These are phyloP conservation scores for Watsonalla cultraria DNA, from an alignment of 2,888 invertebrate species.

Conservation along the genomic window DNA sequence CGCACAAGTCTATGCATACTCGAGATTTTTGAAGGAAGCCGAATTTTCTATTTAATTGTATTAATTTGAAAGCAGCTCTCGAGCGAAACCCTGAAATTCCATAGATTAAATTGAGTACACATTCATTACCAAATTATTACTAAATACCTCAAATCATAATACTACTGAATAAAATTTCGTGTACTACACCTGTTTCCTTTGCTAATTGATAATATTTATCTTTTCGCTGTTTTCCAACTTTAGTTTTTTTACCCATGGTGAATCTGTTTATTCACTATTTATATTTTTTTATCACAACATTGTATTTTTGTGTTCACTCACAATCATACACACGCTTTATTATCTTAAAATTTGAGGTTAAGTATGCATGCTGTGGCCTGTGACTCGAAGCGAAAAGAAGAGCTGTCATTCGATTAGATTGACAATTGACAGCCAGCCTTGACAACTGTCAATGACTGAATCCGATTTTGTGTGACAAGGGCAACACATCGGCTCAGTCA, in stretches of 20 bases:
- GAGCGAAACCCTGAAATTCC: constrained; percentile 90
- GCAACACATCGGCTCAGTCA: no score
- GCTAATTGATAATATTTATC: constrained; percentile 99
- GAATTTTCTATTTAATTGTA: constrained; percentile 98
- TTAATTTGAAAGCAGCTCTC: constrained; percentile 99
- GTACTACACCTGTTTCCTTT: constrained; percentile 92
- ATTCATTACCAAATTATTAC: not conserved
- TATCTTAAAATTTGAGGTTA: not conserved
- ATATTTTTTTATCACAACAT: not conserved
- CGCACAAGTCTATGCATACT: constrained; percentile 98
- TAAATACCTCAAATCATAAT: not conserved
- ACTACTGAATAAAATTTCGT: not conserved
- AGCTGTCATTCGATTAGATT: no score
- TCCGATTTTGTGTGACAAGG: no score
- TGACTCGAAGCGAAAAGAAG: no score
- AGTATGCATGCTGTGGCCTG: no score
- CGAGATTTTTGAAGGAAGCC: constrained; percentile 96
- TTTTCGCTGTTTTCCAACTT: constrained; percentile 98
- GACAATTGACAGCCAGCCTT: no score
- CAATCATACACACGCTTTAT: no score
- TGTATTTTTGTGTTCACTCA: not conserved
- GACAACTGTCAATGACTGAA: no score
- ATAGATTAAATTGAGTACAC: not conserved
- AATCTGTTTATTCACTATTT: constrained; percentile 1
- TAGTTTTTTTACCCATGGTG: constrained; percentile 95